Evolutionary conservation across 2,888 invertebrate species (phyloP).

Genomic region (Morpho achilles): DNA sequence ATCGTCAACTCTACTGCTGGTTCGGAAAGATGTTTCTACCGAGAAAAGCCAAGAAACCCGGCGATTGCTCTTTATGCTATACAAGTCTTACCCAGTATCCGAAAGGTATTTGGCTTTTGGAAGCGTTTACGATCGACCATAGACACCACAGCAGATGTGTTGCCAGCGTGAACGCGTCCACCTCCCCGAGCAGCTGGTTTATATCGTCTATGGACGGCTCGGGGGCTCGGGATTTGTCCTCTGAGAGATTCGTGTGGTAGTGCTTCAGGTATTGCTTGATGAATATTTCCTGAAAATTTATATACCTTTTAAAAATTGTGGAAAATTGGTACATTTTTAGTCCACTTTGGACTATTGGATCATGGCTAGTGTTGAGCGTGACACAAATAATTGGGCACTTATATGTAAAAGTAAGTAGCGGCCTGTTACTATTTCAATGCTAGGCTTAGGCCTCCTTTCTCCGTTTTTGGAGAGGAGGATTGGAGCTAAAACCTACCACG

Average conservation of each 20-base stretch:
- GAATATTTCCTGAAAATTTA: constrained; percentile 75
- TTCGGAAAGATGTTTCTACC: no score
- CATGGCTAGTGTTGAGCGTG: no score
- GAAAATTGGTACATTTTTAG: not conserved
- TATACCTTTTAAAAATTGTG: not conserved
- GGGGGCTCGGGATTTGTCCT: constrained; percentile 36
- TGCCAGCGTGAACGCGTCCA: constrained; percentile 89
- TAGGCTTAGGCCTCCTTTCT: no score
- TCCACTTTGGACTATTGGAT: not conserved
- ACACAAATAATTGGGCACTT: no score
- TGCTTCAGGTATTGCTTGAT: constrained; percentile 68
- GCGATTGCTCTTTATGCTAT: no score
- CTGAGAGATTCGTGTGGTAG: constrained; percentile 38
- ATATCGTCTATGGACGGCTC: constrained; percentile 73
- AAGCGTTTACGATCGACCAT: constrained; percentile 94
- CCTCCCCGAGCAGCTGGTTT: constrained; percentile 84
- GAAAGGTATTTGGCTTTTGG: constrained; percentile 93
- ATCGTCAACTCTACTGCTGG: no score
- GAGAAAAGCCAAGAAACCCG: no score
- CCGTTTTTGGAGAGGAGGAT: no score
- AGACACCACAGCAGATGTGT: constrained; percentile 97
- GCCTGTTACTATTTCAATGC: no score
- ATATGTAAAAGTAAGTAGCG: no score
- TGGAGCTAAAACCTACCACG: no score
- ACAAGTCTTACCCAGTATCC: constrained; percentile 89